Percentiles rank a stretch among this genome's conserved stretches.
Evolutionary conservation across 2,113 vertebrate genomes (phyloP).

Genomic region (Paramisgurnus dabryanus): DNA sequence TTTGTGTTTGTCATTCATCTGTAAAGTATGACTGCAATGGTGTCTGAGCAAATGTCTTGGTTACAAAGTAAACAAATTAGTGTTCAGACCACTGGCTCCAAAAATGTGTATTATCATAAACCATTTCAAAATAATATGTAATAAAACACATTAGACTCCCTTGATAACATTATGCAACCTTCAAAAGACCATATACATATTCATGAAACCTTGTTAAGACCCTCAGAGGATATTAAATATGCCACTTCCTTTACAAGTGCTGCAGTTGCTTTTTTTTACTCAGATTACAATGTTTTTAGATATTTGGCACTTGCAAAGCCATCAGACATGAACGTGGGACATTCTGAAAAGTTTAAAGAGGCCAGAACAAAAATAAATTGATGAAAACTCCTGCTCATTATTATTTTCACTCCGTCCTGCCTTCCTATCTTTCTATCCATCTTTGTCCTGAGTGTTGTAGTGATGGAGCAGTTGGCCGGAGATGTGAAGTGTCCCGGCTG

Average conservation of each 20-base stretch:
- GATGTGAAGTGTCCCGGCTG: conserved; percentile 2
- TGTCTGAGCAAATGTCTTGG: background rate
- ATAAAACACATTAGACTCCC: background rate
- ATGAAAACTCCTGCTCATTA: background rate
- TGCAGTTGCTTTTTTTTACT: background rate
- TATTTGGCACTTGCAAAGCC: background rate
- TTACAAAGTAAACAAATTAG: background rate
- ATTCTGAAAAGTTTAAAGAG: conserved; percentile 2
- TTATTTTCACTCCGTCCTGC: conserved; percentile 10
- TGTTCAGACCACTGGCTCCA: background rate
- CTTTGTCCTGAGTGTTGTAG: conserved; percentile 1
- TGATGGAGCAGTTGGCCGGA: background rate
- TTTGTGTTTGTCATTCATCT: conserved; percentile 8
- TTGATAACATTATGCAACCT: background rate
- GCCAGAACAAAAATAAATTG: background rate
- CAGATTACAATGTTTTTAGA: background rate
- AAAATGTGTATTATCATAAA: conserved; percentile 6
- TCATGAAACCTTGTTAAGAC: conserved; percentile 12
- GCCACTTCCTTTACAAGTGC: background rate
- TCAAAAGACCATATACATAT: background rate
- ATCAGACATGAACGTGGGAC: background rate
- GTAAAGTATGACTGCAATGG: background rate
- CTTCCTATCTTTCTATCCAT: conserved; percentile 13
- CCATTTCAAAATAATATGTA: background rate
- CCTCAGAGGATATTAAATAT: background rate